These are phyloP conservation scores for Agrilus planipennis DNA, from an alignment of 1,140 invertebrate species.

Conservation along the genomic window DNA sequence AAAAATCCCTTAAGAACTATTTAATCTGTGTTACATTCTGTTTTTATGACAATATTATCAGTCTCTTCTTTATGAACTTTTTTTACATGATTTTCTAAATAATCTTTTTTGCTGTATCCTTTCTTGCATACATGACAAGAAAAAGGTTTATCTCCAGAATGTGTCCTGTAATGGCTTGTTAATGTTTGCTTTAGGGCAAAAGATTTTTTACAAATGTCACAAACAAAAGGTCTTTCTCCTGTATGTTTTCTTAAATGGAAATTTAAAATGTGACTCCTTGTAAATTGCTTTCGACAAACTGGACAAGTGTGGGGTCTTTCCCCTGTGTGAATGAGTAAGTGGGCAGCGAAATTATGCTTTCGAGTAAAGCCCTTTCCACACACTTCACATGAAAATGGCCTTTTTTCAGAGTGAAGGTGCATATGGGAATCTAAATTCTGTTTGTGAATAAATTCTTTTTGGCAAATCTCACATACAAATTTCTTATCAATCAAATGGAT, in stretches of 20 bases:
- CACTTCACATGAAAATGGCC: conserved; percentile 15
- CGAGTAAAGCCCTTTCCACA: conserved; percentile 19
- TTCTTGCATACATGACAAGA: conserved; percentile 54
- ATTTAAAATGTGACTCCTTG: conserved; percentile 29
- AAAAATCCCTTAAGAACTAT: too few relatives aligned
- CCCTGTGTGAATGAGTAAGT: conserved; percentile 17
- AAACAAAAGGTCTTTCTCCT: conserved; percentile 61
- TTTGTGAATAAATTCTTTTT: conserved; percentile 15
- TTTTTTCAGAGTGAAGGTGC: conserved; percentile 17
- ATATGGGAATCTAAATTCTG: conserved; percentile 14
- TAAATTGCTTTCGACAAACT: conserved; percentile 27
- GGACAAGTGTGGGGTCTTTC: conserved; percentile 22
- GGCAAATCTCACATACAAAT: conserved; percentile 18
- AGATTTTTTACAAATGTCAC: conserved; percentile 56
- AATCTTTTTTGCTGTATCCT: conserved; percentile 56
- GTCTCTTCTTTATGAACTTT: too few relatives aligned
- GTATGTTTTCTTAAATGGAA: conserved; percentile 64
- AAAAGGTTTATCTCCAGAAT: conserved; percentile 49
- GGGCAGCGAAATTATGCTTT: conserved; percentile 16
- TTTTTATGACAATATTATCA: too few relatives aligned
- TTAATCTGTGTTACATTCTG: too few relatives aligned
- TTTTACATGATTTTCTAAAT: conserved; percentile 40
- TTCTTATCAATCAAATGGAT: conserved; percentile 1
- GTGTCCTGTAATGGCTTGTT: conserved; percentile 49
- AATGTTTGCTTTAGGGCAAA: conserved; percentile 60